Base-by-base conservation (phyloP, 2,888 invertebrate species). In the Tetanocera ferruginea region DNA sequence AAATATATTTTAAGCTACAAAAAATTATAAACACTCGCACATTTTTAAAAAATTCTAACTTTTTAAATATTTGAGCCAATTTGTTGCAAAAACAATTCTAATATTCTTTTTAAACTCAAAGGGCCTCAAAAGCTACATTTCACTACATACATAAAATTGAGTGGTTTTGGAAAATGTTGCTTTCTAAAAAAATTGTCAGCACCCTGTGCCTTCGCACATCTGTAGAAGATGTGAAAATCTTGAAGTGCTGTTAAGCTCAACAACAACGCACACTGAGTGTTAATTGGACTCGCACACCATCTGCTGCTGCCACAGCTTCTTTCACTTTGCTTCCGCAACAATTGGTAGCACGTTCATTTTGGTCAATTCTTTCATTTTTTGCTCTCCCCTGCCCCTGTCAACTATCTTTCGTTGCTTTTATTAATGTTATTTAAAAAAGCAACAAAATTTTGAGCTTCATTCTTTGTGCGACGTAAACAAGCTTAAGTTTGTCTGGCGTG, bases 271-370 rank as follows among this genome's bases (percentile, higher is more conserved):
- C 25, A 51, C 14, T 43, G 57, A 76, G 75, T 76, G 67, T 57
- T 76, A 69, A 76, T 74, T 74, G 73, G 73, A 64, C 62, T 62
- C 43, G 23, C 60, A 71, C 57, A 55, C n/a, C 43, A 23, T 62
- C 25, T 62, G 8, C 28, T 73, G n/a, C 72, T 34, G 9, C 72
- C 34, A 8, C 60, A 23, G 14, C 72, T 37, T 73, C 62, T 62
- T 74, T 74, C 49, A 43, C 43, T 64, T 74, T 31, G 72, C 17
- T 69, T 49, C 51, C 51, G 69, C 69, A 51, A 69, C 51, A 69
- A 25, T 69, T 51, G 49, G 69, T 69, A 69, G 69, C 69, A 51
- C 19, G 6, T 69, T 69, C 51, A 11, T 23, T 66, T 34, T 25
- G 31, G 19, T 37, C n/a, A 34, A 19, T 66, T 67, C 19, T 11